Evolutionary conservation across 2,888 invertebrate species (phyloP).

Genomic region (Brachynemurus nebulosus): DNA sequence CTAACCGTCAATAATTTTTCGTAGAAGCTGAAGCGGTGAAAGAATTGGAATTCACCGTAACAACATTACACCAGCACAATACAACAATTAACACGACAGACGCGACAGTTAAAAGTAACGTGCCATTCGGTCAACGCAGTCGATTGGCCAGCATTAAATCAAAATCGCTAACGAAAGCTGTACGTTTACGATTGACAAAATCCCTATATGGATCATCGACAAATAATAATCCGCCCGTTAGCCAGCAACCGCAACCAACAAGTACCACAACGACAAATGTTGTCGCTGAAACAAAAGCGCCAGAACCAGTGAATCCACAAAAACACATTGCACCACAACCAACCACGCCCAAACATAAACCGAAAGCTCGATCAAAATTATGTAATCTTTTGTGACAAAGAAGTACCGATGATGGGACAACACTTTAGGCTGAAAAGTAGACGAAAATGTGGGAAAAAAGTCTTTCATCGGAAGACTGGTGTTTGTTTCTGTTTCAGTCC

Average conservation of each 20-base stretch:
- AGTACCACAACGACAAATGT: background rate
- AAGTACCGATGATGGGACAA: conserved; percentile 4
- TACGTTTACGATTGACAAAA: conserved; percentile 38
- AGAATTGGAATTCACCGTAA: conserved; percentile 79
- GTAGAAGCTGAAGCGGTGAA: conserved; percentile 64
- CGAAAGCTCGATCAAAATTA: conserved; percentile 32
- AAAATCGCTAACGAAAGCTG: conserved; percentile 37
- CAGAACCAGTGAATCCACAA: conserved; percentile 6
- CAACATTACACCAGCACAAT: conserved; percentile 49
- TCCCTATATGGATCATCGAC: conserved; percentile 32
- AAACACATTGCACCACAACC: conserved; percentile 3
- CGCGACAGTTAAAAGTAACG: conserved; percentile 31
- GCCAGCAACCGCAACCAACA: background rate
- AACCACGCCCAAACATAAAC: conserved; percentile 17
- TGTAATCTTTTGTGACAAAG: conserved; percentile 33
- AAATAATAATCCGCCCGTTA: background rate
- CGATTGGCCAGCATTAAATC: conserved; percentile 36
- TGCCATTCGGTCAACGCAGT: conserved; percentile 20
- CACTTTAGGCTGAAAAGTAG: too few relatives aligned
- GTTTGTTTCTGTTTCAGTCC: too few relatives aligned
- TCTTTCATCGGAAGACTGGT: too few relatives aligned
- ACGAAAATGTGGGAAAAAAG: too few relatives aligned
- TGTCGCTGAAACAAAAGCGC: background rate
- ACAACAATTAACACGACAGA: conserved; percentile 25
- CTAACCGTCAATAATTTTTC: too few relatives aligned